These are phyloP conservation scores for Merodon equestris DNA, from an alignment of 2,888 invertebrate species.

Conservation along the genomic window DNA sequence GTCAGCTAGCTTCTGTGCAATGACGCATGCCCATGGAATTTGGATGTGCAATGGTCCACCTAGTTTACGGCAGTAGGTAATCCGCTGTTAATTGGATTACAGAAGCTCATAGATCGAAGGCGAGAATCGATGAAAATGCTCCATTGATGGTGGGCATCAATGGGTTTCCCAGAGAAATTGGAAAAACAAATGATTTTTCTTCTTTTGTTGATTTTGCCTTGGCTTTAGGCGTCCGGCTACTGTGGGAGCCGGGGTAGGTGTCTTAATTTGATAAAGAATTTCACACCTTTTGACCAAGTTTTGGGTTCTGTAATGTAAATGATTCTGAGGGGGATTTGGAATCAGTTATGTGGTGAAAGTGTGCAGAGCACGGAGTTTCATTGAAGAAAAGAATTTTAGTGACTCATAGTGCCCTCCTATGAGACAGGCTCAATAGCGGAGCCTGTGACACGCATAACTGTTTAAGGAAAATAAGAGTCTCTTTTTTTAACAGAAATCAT, in stretches of 20 bases:
- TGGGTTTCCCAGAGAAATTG: conserved; percentile 48
- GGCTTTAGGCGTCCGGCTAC: conserved; percentile 5
- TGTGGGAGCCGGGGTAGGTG: not conserved
- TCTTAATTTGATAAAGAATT: conserved; percentile 40
- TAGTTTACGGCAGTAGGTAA: conserved; percentile 49
- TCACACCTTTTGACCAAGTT: conserved; percentile 51
- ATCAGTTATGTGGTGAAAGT: too few species aligned
- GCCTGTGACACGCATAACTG: too few species aligned
- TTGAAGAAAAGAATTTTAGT: too few species aligned
- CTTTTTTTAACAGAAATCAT: too few species aligned
- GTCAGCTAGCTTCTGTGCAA: conserved; percentile 2
- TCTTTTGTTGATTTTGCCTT: not conserved
- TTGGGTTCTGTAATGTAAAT: not conserved
- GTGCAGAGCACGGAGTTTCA: too few species aligned
- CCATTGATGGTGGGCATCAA: conserved; percentile 18
- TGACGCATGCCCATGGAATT: conserved; percentile 26
- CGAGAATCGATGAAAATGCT: conserved; percentile 23
- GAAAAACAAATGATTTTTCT: not conserved
- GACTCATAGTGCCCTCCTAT: too few species aligned
- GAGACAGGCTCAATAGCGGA: too few species aligned
- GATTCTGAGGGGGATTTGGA: not conserved
- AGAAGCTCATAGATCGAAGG: conserved; percentile 42
- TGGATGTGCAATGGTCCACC: conserved; percentile 7
- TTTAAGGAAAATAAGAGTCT: too few species aligned
- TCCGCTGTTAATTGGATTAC: conserved; percentile 59